These are phyloP conservation scores for Thamnophis elegans DNA, from an alignment of 2,797 vertebrate species.

Conservation along the genomic window DNA sequence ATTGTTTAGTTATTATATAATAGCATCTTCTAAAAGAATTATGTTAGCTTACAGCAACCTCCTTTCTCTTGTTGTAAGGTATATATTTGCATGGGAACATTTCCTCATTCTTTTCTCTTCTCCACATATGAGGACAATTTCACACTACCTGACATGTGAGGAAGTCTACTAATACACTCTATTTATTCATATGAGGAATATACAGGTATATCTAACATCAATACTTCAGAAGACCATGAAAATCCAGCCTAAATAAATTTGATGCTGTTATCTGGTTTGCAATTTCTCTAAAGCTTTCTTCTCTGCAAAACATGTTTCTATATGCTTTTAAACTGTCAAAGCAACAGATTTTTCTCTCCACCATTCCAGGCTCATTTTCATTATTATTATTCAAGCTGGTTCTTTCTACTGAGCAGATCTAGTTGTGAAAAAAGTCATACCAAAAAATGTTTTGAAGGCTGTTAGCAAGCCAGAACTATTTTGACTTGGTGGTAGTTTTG, in stretches of 20 bases:
- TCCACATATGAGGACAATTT: background rate
- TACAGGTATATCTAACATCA: background rate
- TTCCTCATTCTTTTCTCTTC: background rate
- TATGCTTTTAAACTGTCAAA: background rate
- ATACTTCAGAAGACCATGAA: background rate
- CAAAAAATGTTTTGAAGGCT: no score
- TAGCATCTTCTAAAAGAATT: background rate
- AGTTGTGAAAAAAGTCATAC: background rate
- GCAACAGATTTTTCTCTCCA: background rate
- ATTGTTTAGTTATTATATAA: background rate
- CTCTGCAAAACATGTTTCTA: background rate
- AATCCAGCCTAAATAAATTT: background rate
- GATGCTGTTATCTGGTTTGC: background rate
- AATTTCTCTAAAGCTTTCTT: background rate
- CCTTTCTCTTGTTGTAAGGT: background rate
- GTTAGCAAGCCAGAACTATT: no score
- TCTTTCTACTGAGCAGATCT: background rate
- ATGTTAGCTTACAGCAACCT: background rate
- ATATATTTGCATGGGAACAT: background rate
- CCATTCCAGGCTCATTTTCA: background rate
- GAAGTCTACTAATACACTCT: background rate
- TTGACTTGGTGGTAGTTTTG: no score
- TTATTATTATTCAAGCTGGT: background rate
- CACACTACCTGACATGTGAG: background rate
- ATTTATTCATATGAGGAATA: background rate